These are phyloP conservation scores for Falco biarmicus DNA, from an alignment of 2,797 vertebrate species.

Conservation along the genomic window DNA sequence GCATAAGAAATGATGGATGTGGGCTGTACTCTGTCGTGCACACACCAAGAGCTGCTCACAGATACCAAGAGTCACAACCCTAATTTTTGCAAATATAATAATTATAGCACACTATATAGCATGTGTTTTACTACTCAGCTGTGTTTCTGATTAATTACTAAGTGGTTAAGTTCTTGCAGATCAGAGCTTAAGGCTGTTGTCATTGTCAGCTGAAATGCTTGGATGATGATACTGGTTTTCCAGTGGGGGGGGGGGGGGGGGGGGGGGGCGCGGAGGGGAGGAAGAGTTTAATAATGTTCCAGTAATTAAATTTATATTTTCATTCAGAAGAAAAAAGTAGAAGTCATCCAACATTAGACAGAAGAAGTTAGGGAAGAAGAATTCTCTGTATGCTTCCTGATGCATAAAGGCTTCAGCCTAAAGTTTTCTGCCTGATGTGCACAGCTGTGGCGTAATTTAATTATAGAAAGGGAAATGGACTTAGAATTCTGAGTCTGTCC, in stretches of 20 bases:
- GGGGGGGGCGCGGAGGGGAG: no score
- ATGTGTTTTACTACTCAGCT: background rate
- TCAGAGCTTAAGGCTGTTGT: background rate
- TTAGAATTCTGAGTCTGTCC: background rate
- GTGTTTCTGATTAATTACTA: background rate
- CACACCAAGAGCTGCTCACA: background rate
- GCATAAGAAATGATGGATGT: background rate
- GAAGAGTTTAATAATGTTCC: background rate
- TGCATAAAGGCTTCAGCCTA: background rate
- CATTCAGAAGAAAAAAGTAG: background rate
- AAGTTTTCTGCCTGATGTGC: background rate
- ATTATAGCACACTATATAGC: accelerated
- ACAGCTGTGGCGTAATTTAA: background rate
- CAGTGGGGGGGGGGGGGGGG: no score
- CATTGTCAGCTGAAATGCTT: background rate
- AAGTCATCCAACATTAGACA: background rate
- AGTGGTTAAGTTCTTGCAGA: background rate
- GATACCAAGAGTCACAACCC: background rate
- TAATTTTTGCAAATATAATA: background rate
- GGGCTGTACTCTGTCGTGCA: background rate
- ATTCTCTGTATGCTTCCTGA: background rate
- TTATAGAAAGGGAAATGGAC: background rate
- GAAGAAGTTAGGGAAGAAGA: background rate
- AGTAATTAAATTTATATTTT: background rate
- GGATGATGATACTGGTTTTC: background rate